Base-by-base conservation (phyloP, 2,888 invertebrate species). In the Listrodromus nycthemerus region DNA sequence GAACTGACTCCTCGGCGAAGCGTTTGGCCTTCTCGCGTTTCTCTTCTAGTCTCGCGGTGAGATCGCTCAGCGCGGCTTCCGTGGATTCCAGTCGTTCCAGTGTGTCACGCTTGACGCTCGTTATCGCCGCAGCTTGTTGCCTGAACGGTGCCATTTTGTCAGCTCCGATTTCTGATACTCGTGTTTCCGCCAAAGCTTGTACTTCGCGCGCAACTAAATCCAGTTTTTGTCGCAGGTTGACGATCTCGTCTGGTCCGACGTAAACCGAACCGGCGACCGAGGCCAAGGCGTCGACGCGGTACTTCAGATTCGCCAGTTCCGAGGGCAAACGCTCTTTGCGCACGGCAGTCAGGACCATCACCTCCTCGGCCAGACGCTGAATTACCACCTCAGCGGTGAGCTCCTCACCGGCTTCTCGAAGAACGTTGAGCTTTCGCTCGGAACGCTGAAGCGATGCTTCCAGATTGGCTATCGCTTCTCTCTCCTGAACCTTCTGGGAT, bases 101-200 rank as follows among this genome's bases (percentile, higher is more conserved):
- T 4, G 87, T 88, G 52, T 91, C 92, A 5, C 89, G 96, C 91
- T 98, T 98, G 91, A 97, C 97, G 80, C 97, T 95, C 13, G 96
- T 95, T 66, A 98, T 96, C 30, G 97, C 96, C 0, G 96, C 95
- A 0, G 97, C 97, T 94, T 98, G 98, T 91, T 98, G 98, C 45
- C 98, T 95, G 91, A 97, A 98, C 61, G 98, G 96, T 0, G 96
- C 96, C 85, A 97, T 94, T 91, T 97, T 97, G 92, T 98, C 97
- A 86, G 95, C 95, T 4, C 90, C 91, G 30, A 87, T 90, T 79
- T 89, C 90, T 16, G 89, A 84, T 91, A 97, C 94, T 86, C 96
- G 95, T 74, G 95, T 95, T 92, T 97, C 96, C 0, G 97, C 95
- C 82, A 97, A 92, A 84, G 95, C 95, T 89, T 96, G 97, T 82